A percentile compares a stretch with the other conserved stretches of the same genome.
These are phyloP conservation scores for Eidolon dupreanum DNA, from an alignment of 2,797 vertebrate species.

Conservation along the genomic window DNA sequence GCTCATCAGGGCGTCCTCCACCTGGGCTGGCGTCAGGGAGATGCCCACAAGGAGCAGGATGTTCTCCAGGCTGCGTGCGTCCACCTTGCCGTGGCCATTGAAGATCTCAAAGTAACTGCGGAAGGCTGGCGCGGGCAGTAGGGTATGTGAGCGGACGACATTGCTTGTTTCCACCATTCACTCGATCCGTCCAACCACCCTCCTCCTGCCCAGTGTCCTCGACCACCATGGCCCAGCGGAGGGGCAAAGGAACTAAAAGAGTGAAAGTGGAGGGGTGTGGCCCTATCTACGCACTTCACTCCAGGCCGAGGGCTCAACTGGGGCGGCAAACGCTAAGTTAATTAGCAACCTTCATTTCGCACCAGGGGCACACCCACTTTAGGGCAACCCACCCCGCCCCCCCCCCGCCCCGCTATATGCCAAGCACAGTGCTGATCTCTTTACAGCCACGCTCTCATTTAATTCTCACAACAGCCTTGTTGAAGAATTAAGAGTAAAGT, in stretches of 20 bases:
- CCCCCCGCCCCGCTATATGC: no score
- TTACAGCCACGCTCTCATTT: not conserved
- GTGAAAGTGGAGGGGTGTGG: fast-evolving
- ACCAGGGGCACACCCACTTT: not conserved
- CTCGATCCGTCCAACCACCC: not conserved
- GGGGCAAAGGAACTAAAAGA: no score
- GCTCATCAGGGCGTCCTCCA: slow-evolving; percentile 60
- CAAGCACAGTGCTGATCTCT: not conserved
- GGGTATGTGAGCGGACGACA: fast-evolving
- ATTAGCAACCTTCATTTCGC: not conserved
- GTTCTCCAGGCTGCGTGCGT: slow-evolving; percentile 48
- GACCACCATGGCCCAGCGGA: fast-evolving
- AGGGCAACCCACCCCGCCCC: not conserved
- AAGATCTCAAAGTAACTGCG: slow-evolving; percentile 74
- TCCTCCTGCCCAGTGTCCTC: not conserved
- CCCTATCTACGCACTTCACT: fast-evolving
- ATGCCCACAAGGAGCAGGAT: slow-evolving; percentile 52
- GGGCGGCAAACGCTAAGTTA: no score
- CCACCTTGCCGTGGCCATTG: slow-evolving; percentile 44
- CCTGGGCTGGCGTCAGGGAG: slow-evolving; percentile 26
- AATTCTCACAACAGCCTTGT: not conserved
- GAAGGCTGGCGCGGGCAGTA: slow-evolving; percentile 45
- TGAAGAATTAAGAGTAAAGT: not conserved
- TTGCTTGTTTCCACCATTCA: not conserved
- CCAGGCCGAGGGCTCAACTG: not conserved